Conservation (phyloP, 2,888 invertebrate genomes). For the Cyclophora albipunctata region DNA sequence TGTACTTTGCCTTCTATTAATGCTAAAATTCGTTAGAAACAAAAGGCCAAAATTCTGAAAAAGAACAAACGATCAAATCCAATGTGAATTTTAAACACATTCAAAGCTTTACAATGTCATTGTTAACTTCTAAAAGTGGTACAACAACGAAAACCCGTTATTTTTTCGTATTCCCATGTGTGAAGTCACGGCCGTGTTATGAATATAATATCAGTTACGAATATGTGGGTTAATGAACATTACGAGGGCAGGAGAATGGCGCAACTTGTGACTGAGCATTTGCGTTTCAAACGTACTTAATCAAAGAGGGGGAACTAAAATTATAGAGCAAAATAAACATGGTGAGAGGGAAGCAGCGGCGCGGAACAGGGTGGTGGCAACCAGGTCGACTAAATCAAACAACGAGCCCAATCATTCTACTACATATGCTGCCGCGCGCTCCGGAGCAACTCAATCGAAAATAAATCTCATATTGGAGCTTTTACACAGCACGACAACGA, state of each 20-base stretch:
- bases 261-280: conserved; percentile 16
- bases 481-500: conserved; percentile 3
- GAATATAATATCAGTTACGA: conserved; percentile 8
- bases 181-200: conserved; percentile 3
- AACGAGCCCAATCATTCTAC: conserved; percentile 50
- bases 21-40: too few species aligned
- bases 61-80: too few species aligned
- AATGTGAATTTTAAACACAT: not conserved
- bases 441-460: conserved; percentile 32
- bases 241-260: conserved; percentile 9
- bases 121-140: conserved; percentile 1
- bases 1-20: too few species aligned
- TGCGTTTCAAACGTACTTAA: conserved; percentile 15
- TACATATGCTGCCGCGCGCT: conserved; percentile 21
- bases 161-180: conserved; percentile 1
- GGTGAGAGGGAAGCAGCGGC: conserved; percentile 24
- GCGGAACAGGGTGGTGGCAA: conserved; percentile 37
- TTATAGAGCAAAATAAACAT: conserved; percentile 24
- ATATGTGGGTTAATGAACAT: conserved; percentile 17
- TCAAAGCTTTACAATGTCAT: not conserved
- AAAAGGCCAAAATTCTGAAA: too few species aligned
- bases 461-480: conserved; percentile 18
- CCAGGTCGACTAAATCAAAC: conserved; percentile 60
- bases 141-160: conserved; percentile 4
- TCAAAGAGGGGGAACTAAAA: conserved; percentile 24